These are phyloP conservation scores for Herpetotheres cachinnans DNA, from an alignment of 2,113 vertebrate genomes.

Conservation along the genomic window DNA sequence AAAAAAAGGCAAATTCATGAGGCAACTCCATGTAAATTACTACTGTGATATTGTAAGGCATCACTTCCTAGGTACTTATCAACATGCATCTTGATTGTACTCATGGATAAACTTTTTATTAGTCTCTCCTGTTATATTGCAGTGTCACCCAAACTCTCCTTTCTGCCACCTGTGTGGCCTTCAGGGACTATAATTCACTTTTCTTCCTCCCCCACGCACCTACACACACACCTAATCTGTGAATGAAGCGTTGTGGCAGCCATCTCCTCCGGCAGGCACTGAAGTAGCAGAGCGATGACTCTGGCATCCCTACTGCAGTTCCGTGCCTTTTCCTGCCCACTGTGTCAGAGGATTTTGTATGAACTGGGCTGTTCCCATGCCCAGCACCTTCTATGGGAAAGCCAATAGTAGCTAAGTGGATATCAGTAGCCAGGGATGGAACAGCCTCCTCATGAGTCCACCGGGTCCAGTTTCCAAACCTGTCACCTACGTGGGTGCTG, in stretches of 20 bases:
- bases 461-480: rapidly evolving
- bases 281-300: not conserved
- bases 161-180: not conserved
- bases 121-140: not conserved
- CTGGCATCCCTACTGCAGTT: not conserved
- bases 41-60: not conserved
- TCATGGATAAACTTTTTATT: not conserved
- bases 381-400: not conserved
- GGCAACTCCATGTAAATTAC: not conserved
- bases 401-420: not conserved
- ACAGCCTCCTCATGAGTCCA: rapidly evolving
- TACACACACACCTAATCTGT: not conserved
- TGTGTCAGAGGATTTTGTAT: not conserved
- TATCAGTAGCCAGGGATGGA: not conserved
- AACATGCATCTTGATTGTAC: not conserved
- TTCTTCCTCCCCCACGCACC: not conserved
- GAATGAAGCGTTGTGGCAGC: not conserved
- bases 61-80: not conserved
- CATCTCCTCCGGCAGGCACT: not conserved
- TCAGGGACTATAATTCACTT: not conserved
- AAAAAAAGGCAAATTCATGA: not conserved
- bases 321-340: not conserved
- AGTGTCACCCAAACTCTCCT: not conserved
- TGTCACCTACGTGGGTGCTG: rapidly evolving
- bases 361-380: not conserved